Conservation (phyloP, 2,113 vertebrate genomes). For the Sander vitreus region DNA sequence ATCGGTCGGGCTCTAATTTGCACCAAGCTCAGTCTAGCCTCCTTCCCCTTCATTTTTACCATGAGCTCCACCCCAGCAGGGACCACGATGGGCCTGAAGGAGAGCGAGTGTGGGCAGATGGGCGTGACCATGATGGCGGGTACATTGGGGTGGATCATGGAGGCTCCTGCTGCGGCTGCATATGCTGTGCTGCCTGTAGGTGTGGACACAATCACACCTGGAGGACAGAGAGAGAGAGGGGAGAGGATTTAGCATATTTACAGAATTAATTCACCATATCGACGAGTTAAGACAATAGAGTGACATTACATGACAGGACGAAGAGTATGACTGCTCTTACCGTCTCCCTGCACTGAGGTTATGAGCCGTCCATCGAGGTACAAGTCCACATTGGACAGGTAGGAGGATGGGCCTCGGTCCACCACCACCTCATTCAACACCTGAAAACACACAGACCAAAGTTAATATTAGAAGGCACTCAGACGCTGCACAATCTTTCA, state of each 20-base stretch:
- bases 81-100: conserved; percentile 88
- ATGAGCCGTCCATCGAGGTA: conserved; percentile 88
- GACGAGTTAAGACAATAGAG: background rate
- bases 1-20: too few relatives aligned
- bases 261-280: background rate
- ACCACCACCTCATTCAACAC: conserved; percentile 89
- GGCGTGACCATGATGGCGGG: conserved; percentile 89
- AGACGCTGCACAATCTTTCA: background rate
- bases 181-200: conserved; percentile 87
- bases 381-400: conserved; percentile 88
- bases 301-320: background rate
- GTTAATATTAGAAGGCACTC: background rate
- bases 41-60: conserved; percentile 65
- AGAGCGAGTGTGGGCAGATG: conserved; percentile 89
- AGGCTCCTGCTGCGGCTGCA: conserved; percentile 86
- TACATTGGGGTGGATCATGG: conserved; percentile 89
- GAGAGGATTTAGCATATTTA: background rate
- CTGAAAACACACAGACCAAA: conserved; percentile 54
- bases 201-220: conserved; percentile 87
- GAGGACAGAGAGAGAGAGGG: background rate
- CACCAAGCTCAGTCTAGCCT: background rate
- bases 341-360: conserved; percentile 88
- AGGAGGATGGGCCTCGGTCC: conserved; percentile 87
- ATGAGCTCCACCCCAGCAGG: conserved; percentile 88
- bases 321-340: conserved; percentile 54